These are phyloP conservation scores for Enteromius afrohamiltoni DNA, from an alignment of 2,797 vertebrate genomes.

Conservation along the genomic window DNA sequence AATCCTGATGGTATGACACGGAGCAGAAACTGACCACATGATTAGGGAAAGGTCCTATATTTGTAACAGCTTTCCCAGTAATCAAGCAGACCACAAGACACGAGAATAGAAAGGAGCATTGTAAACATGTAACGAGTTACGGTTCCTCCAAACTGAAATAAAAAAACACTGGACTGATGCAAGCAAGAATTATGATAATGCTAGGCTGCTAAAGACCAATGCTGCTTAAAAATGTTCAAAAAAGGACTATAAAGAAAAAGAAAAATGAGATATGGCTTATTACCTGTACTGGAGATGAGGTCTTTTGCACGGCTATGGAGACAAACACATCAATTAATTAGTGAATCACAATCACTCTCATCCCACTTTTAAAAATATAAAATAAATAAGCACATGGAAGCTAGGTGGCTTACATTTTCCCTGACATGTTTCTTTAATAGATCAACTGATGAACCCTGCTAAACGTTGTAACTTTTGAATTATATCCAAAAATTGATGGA, in stretches of 20 bases:
- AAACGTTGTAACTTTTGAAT: neutral
- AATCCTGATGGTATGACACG: neutral
- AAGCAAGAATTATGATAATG: neutral
- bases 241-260: slow-evolving; percentile 7
- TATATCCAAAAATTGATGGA: neutral
- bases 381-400: neutral
- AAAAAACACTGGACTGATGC: neutral
- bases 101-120: neutral
- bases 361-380: neutral
- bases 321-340: slow-evolving; percentile 37
- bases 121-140: neutral
- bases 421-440: neutral
- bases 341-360: neutral
- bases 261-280: slow-evolving; percentile 43
- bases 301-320: slow-evolving; percentile 78
- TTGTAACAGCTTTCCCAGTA: neutral
- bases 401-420: neutral
- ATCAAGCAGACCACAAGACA: neutral
- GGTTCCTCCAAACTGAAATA: neutral
- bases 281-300: slow-evolving; percentile 76
- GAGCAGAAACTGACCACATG: neutral
- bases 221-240: neutral
- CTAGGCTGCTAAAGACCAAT: neutral
- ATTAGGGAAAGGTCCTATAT: neutral
- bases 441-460: no score